Conservation (phyloP, 2,113 vertebrate species). For the Albula goreensis region DNA sequence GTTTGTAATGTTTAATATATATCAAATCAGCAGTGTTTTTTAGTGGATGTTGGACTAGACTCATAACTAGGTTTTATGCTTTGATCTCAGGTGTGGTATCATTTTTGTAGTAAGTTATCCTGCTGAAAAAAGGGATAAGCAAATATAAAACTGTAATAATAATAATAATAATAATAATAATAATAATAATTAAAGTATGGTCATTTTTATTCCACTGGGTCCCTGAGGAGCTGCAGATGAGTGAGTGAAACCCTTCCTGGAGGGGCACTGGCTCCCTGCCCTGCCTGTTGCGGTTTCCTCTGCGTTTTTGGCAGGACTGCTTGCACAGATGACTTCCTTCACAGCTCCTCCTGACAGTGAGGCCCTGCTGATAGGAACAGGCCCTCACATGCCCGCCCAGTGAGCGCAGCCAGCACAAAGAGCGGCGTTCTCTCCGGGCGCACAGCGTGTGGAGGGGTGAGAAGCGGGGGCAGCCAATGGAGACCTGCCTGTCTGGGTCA, state of each 20-base stretch:
- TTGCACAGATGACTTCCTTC: conserved; percentile 16
- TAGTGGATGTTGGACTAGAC: no score
- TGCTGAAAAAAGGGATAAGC: no score
- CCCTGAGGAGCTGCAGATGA: not conserved
- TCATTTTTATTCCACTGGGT: not conserved
- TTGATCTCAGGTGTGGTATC: no score
- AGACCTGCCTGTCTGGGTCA: not conserved
- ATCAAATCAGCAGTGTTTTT: no score
- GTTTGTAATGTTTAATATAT: no score
- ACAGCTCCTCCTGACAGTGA: not conserved
- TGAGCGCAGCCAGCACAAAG: not conserved
- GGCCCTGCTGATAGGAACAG: not conserved
- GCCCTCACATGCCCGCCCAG: not conserved
- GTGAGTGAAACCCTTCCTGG: not conserved
- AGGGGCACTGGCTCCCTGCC: not conserved
- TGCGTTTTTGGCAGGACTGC: not conserved
- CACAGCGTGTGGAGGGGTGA: not conserved
- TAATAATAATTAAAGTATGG: not conserved
- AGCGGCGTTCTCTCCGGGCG: no score
- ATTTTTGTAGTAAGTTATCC: no score
- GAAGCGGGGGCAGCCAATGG: not conserved
- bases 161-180: no score
- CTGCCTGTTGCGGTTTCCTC: not conserved
- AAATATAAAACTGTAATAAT: not conserved
- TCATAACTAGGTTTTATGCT: no score